Evolutionary conservation across 2,113 vertebrate genomes (phyloP).

Genomic region (Edolisoma coerulescens): DNA sequence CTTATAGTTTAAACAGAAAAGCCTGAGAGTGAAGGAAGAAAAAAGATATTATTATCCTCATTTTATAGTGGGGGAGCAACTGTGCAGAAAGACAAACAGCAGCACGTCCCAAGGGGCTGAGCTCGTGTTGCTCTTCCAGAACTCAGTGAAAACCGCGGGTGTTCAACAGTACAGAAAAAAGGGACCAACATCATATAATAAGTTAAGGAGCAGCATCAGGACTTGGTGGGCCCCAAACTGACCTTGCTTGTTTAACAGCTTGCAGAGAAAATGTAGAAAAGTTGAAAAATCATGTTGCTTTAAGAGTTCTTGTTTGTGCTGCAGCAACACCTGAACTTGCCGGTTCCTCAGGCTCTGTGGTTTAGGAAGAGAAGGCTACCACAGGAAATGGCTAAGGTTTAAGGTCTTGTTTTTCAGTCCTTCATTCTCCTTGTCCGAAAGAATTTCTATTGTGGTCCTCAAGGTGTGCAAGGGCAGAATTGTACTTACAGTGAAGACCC

Average conservation of each 20-base stretch:
- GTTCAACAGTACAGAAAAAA: neutral
- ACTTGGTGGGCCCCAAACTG: neutral
- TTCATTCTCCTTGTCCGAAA: neutral
- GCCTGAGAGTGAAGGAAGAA: neutral
- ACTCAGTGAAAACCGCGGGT: neutral
- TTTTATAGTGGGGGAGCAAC: neutral
- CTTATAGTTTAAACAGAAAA: conserved; percentile 5
- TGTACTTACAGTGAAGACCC: neutral
- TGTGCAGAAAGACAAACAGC: neutral
- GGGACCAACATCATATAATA: neutral
- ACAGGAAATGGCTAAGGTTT: neutral
- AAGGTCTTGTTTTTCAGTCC: neutral
- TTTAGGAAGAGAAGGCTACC: neutral
- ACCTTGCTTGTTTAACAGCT: neutral
- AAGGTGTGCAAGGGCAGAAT: neutral
- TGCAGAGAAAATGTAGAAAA: neutral
- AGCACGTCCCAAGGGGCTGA: neutral
- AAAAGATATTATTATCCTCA: neutral
- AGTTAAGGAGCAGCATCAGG: neutral
- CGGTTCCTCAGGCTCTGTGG: neutral
- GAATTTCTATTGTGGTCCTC: neutral
- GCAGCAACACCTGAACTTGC: neutral
- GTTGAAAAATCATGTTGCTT: neutral
- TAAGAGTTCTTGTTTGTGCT: neutral
- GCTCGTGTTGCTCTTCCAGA: neutral